Percentiles rank a stretch among this genome's conserved stretches.
These are phyloP conservation scores for Styela clava DNA, from an alignment of 23 tunicate genomes.

Conservation along the genomic window DNA sequence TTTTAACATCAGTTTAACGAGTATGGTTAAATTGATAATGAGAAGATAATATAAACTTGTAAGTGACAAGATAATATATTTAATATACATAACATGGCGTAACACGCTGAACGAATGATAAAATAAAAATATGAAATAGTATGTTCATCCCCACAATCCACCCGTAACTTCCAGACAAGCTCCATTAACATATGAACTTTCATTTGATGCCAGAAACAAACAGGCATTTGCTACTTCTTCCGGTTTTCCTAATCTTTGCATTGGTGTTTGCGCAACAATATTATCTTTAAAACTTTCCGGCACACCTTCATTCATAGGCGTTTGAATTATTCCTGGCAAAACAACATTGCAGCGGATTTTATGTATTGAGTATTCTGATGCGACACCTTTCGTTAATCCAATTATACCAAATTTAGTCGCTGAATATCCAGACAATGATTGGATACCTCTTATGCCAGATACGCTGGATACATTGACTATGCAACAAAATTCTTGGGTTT, in stretches of 20 bases:
- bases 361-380: too few species aligned
- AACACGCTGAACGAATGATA: too few species aligned
- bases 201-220: slow-evolving; percentile 19
- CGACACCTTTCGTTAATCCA: slow-evolving; percentile 58
- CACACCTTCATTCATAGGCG: background rate
- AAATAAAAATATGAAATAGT: too few species aligned
- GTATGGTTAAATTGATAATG: too few species aligned
- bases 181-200: slow-evolving; percentile 15
- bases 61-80: too few species aligned
- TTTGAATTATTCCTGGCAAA: slow-evolving; percentile 1
- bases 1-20: too few species aligned
- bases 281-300: background rate
- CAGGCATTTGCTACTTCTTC: slow-evolving; percentile 1
- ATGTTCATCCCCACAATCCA: background rate
- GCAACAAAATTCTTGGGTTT: background rate
- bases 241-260: background rate
- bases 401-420: slow-evolving; percentile 83
- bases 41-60: too few species aligned
- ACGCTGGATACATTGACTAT: slow-evolving; percentile 64
- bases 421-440: slow-evolving; percentile 32
- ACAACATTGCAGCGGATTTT: slow-evolving; percentile 16
- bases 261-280: background rate
- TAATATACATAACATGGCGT: too few species aligned
- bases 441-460: slow-evolving; percentile 27
- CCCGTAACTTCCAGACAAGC: slow-evolving; percentile 13